Percentiles rank a stretch among this genome's conserved stretches.
phyloP scores from a whole-genome alignment of 2,888 invertebrate species.

The Zele albiditarsus region DNA sequence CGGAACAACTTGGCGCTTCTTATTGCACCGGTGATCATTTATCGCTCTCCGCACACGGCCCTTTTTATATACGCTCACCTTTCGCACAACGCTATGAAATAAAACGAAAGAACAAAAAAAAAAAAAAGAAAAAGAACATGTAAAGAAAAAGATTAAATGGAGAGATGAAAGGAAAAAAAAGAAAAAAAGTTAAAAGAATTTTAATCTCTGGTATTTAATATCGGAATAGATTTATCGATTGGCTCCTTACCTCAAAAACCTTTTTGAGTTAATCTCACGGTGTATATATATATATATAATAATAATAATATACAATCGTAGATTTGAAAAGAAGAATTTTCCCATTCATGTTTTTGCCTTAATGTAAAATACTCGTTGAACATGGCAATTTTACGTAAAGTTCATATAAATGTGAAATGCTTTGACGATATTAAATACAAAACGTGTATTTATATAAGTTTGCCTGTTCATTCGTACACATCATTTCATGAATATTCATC shows the following conservation, averaged over 20 bases:
- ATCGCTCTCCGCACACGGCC: constrained; percentile 5
- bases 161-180: constrained; percentile 22
- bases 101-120: constrained; percentile 43
- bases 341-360: constrained; percentile 32
- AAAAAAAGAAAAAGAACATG: constrained; percentile 6
- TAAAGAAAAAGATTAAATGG: constrained; percentile 23
- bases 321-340: constrained; percentile 3
- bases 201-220: constrained; percentile 53
- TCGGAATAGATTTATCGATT: constrained; percentile 53
- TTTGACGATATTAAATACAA: constrained; percentile 4
- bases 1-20: constrained; percentile 23
- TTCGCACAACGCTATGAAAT: constrained; percentile 24
- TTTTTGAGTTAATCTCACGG: constrained; percentile 17
- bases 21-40: constrained; percentile 25
- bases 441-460: neutral
- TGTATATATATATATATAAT: constrained; percentile 3
- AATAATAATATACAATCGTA: neutral
- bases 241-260: constrained; percentile 22
- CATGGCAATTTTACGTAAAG: constrained; percentile 21
- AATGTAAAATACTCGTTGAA: constrained; percentile 42
- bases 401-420: neutral
- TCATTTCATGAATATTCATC: constrained; percentile 35
- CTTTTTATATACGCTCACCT: constrained; percentile 19
- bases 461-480: constrained; percentile 15
- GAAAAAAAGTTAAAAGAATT: constrained; percentile 41